Conservation (phyloP, 1,140 invertebrate genomes). For the Drosophila rufa region DNA sequence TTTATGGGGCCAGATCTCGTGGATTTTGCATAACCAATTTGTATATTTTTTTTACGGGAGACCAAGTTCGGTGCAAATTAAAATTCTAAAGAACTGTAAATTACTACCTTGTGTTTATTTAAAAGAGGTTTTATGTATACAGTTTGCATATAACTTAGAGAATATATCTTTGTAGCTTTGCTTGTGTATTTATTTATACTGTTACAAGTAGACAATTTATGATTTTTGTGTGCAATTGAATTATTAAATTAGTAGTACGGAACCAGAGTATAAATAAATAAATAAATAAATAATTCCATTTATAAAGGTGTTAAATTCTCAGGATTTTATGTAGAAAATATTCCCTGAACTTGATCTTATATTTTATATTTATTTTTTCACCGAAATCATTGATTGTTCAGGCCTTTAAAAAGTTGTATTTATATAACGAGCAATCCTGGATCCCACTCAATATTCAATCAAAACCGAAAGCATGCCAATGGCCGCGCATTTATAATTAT, state of each 20-base stretch:
- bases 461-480: background rate
- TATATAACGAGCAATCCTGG: background rate
- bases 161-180: background rate
- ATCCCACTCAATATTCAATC: conserved; percentile 14
- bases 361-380: background rate
- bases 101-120: conserved; percentile 2
- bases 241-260: too few species aligned
- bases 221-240: too few species aligned
- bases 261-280: too few species aligned
- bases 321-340: background rate
- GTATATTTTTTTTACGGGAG: conserved; percentile 7
- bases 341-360: background rate
- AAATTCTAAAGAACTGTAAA: background rate
- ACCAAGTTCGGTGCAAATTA: background rate
- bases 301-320: too few species aligned
- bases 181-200: background rate
- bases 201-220: too few species aligned
- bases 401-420: background rate
- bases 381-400: background rate
- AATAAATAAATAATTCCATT: too few species aligned
- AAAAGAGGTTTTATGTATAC: background rate
- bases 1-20: conserved; percentile 28
- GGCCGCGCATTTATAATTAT: conserved; percentile 2
- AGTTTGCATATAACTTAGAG: background rate
- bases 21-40: conserved; percentile 41